Base-by-base conservation (phyloP, 2,888 invertebrate genomes). In the Thereva unica region DNA sequence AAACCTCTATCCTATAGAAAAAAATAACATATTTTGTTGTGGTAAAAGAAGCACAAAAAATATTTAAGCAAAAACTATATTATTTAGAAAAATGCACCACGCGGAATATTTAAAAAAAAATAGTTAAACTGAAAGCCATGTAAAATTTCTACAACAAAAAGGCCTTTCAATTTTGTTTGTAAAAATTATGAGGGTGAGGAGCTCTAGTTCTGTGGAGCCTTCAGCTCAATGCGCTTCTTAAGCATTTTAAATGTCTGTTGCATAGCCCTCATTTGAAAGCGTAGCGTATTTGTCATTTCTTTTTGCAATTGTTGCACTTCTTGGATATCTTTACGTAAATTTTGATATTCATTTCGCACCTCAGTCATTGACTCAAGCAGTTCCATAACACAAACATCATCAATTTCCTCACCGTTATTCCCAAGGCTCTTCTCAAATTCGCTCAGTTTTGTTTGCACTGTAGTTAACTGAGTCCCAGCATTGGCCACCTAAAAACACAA, bases 241-340 rank as follows among this genome's bases (percentile, higher is more conserved):
- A 92, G 82, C 70, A 86, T 80, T 74, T 89, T 87, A 78, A 90
- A 92, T 75, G 89, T 89, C 66, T 88, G 86, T 78, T 91, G 90
- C 78, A 92, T 81, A 67, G 73, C 74, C 67, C 76, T 75, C 75
- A 92, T 84, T 78, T 92, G 91, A 68, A 85, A 83, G 71, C 89
- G 87, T 70, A 92, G 85, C n/a, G 90, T 86, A 68, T 85, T 85
- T 44, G 90, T 89, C 73, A 92, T 84, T 81, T 92, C 91, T 72
- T 89, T 86, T 79, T 92, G 91, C 73, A 92, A 79, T 70, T 90
- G 89, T 77, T 92, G 91, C 71, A 91, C 90, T 75, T 92, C 92
- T 73, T 87, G 84, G 74, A 92, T 85, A 80, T 92, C 91, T 76
- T 88, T 88, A 42, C 90, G 86, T 64, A 92, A 83, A 75, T 89